phyloP scores from a whole-genome alignment of 2,113 vertebrate species.

The Reinhardtius hippoglossoides region DNA sequence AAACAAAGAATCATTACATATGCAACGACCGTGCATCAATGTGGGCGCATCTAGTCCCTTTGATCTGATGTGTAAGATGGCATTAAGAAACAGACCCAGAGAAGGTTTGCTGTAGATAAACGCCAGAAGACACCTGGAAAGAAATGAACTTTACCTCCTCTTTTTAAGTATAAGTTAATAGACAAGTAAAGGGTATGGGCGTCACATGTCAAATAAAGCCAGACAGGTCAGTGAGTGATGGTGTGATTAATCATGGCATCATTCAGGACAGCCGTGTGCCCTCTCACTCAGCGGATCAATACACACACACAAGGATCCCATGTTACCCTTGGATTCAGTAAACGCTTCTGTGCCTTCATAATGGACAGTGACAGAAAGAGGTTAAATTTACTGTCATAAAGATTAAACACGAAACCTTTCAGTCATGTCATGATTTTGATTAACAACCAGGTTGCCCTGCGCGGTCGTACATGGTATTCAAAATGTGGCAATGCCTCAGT shows the following conservation, averaged over 20 bases:
- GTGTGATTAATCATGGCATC: slow-evolving; percentile 24
- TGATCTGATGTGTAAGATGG: background rate
- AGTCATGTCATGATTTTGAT: slow-evolving; percentile 36
- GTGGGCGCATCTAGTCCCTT: background rate
- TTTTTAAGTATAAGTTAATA: slow-evolving; percentile 26
- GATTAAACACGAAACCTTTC: slow-evolving; percentile 28
- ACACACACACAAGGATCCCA: slow-evolving; percentile 2
- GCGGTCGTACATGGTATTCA: background rate
- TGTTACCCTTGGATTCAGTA: slow-evolving; percentile 5
- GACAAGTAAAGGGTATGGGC: slow-evolving; percentile 34
- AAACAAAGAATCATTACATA: background rate
- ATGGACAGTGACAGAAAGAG: slow-evolving; percentile 28
- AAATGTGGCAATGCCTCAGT: slow-evolving; percentile 3
- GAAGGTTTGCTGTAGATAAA: background rate
- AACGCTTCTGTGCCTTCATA: slow-evolving; percentile 15
- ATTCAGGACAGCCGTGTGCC: slow-evolving; percentile 29
- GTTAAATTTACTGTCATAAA: slow-evolving; percentile 26
- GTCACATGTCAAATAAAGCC: slow-evolving; percentile 36
- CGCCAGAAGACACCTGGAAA: background rate
- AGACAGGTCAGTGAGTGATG: slow-evolving; percentile 14
- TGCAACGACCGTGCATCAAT: background rate
- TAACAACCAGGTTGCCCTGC: slow-evolving; percentile 14
- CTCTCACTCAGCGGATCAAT: slow-evolving; percentile 34
- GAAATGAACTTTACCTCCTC: slow-evolving; percentile 28
- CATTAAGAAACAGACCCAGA: background rate